These are phyloP conservation scores for Zaprionus kolodkinae DNA, from an alignment of 1,140 invertebrate genomes.

Conservation along the genomic window DNA sequence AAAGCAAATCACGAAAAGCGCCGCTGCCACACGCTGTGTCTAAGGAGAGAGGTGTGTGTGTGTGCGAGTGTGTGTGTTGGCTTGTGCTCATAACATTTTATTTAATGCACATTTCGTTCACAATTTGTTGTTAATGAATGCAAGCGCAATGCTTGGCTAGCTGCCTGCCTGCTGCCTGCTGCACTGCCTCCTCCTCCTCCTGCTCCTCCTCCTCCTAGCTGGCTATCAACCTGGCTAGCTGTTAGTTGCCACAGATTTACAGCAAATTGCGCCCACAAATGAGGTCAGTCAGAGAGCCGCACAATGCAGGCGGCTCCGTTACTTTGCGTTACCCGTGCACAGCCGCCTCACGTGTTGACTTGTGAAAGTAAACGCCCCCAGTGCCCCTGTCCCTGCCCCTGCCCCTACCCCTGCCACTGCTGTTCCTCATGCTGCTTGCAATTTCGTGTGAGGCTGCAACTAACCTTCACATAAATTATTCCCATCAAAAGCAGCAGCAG, in stretches of 20 bases:
- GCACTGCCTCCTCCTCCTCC: not conserved
- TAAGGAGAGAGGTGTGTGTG: conserved; percentile 2
- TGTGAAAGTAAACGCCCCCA: conserved; percentile 78
- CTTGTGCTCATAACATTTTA: conserved; percentile 75
- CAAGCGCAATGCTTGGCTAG: conserved; percentile 58
- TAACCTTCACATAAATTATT: conserved; percentile 82
- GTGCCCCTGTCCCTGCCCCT: not conserved
- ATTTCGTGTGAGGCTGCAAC: conserved; percentile 76
- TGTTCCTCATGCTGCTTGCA: conserved; percentile 27
- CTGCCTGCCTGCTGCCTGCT: conserved; percentile 26
- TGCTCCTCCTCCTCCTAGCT: not conserved
- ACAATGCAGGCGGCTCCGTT: conserved; percentile 71
- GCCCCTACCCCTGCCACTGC: too few species aligned
- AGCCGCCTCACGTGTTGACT: conserved; percentile 71
- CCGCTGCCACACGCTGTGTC: conserved; percentile 19
- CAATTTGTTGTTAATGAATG: conserved; percentile 82
- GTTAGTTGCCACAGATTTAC: conserved; percentile 63
- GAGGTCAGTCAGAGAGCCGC: conserved; percentile 74
- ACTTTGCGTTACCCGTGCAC: conserved; percentile 32
- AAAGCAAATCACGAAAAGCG: conserved; percentile 67
- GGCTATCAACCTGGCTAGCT: conserved; percentile 42
- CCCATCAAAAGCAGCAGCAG: conserved; percentile 78
- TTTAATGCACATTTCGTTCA: conserved; percentile 77
- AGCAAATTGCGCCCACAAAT: conserved; percentile 80
- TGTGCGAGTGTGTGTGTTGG: conserved; percentile 31